Evolutionary conservation across 2,888 invertebrate species (phyloP).

Genomic region (Protophormia terraenovae): DNA sequence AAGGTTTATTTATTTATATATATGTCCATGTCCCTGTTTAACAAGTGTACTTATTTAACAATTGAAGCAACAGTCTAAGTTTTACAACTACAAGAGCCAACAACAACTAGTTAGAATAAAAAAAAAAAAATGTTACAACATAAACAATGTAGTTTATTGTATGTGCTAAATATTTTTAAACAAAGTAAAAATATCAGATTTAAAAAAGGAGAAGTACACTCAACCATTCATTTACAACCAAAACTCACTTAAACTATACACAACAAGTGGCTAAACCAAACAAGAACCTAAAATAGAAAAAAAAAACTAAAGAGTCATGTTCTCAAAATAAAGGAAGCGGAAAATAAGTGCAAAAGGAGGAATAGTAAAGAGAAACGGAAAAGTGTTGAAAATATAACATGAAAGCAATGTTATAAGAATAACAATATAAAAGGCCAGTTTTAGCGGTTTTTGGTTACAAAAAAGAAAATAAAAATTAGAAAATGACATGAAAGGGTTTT

Average conservation of each 20-base stretch:
- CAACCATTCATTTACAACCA: neutral
- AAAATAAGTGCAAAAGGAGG: neutral
- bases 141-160: neutral
- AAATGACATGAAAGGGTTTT: neutral
- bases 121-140: neutral
- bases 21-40: neutral
- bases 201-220: neutral
- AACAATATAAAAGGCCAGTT: neutral
- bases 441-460: neutral
- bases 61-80: conserved; percentile 33
- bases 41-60: neutral
- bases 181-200: conserved; percentile 14
- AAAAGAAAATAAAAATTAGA: neutral
- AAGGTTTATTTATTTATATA: neutral
- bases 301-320: neutral
- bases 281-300: neutral
- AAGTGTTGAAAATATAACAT: neutral
- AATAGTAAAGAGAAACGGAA: neutral
- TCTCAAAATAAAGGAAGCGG: conserved; percentile 20
- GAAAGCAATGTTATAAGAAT: neutral
- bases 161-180: neutral
- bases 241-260: neutral
- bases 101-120: too few species aligned
- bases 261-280: conserved; percentile 37
- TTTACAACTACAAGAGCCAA: neutral